A percentile compares a stretch with the other conserved stretches of the same genome.
Evolutionary conservation across 1,140 invertebrate genomes (phyloP).

Genomic region (Cotesia typhae): DNA sequence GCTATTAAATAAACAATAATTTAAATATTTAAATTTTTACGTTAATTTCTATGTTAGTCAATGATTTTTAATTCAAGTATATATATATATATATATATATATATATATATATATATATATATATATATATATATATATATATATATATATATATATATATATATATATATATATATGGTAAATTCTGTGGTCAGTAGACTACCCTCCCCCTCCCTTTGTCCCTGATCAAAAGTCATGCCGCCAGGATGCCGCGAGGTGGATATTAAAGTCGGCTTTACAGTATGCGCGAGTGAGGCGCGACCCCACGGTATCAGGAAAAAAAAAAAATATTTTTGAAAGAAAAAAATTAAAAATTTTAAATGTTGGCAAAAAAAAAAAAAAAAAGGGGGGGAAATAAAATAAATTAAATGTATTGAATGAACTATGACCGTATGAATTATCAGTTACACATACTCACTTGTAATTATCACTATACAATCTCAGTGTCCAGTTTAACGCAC

Average conservation of each 20-base stretch:
- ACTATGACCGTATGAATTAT: not conserved
- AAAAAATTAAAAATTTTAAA: not conserved
- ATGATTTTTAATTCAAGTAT: not conserved
- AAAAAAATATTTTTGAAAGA: not conserved
- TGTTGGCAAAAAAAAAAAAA: slow-evolving; percentile 1
- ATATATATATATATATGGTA: not conserved
- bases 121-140: not conserved
- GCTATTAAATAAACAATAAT: not conserved
- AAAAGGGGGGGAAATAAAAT: not conserved
- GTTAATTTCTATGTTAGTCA: no score
- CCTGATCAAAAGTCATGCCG: slow-evolving; percentile 41
- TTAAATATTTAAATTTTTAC: not conserved
- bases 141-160: not conserved
- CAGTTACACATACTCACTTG: slow-evolving; percentile 48
- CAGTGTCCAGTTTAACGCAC: slow-evolving; percentile 45
- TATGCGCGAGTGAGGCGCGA: slow-evolving; percentile 31
- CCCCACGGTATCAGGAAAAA: slow-evolving; percentile 12
- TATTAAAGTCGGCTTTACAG: slow-evolving; percentile 5
- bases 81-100: not conserved
- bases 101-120: not conserved
- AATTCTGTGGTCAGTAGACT: no score
- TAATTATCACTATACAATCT: slow-evolving; percentile 42
- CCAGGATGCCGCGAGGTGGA: slow-evolving; percentile 28
- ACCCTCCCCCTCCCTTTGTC: not conserved
- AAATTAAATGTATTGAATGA: not conserved